phyloP scores from a whole-genome alignment of 2,888 invertebrate species.

The Caenorhabditis sp. region DNA sequence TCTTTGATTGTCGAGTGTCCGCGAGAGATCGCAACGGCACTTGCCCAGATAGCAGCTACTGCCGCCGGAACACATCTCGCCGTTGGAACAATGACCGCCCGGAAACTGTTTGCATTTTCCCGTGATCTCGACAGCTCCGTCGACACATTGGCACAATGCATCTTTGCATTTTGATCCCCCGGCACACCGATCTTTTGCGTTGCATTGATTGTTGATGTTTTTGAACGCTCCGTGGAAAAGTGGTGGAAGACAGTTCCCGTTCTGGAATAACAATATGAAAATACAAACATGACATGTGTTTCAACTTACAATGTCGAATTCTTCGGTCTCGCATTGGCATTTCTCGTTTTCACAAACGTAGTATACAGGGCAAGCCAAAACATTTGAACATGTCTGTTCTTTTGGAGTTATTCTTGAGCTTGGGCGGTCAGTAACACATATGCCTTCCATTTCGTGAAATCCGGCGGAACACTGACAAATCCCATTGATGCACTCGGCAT shows the following conservation, averaged over 20 bases:
- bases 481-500: slow-evolving; percentile 71
- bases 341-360: slow-evolving; percentile 58
- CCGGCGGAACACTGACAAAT: slow-evolving; percentile 72
- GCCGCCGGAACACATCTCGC: slow-evolving; percentile 79
- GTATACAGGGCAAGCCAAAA: slow-evolving; percentile 38
- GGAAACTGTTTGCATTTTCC: slow-evolving; percentile 68
- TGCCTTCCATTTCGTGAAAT: slow-evolving; percentile 54
- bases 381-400: slow-evolving; percentile 24
- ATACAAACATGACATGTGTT: not conserved
- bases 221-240: slow-evolving; percentile 64
- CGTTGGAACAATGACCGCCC: slow-evolving; percentile 71
- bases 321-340: slow-evolving; percentile 66
- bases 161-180: slow-evolving; percentile 78
- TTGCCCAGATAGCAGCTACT: slow-evolving; percentile 77
- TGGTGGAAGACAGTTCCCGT: slow-evolving; percentile 61
- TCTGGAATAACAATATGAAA: slow-evolving; percentile 52
- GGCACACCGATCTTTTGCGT: slow-evolving; percentile 75
- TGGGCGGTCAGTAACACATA: slow-evolving; percentile 30
- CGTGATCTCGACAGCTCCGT: slow-evolving; percentile 73
- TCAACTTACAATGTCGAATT: slow-evolving; percentile 56
- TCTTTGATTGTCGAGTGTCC: slow-evolving; percentile 54
- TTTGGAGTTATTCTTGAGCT: not conserved
- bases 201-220: slow-evolving; percentile 73
- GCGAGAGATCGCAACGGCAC: slow-evolving; percentile 76
- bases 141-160: slow-evolving; percentile 77